Evolutionary conservation across 2,797 vertebrate species (phyloP).

Genomic region (Mormyrops attenuatus): DNA sequence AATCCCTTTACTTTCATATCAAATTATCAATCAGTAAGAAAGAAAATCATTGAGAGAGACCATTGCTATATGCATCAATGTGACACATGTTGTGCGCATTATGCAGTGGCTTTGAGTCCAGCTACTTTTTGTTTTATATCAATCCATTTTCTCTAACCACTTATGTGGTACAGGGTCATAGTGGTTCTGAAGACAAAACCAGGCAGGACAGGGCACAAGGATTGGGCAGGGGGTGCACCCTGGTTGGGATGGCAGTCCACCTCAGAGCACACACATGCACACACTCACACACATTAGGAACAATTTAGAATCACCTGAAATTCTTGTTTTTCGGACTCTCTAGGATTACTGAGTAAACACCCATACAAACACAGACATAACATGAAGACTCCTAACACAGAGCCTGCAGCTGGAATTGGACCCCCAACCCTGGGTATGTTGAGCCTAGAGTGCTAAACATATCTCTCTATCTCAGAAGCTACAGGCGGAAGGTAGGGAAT

Average conservation of each 20-base stretch:
- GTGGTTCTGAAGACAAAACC: not conserved
- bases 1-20: not conserved
- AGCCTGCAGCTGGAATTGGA: not conserved
- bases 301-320: not conserved
- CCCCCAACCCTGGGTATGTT: not conserved
- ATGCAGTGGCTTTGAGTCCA: not conserved
- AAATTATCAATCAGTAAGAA: slow-evolving; percentile 10
- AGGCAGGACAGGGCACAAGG: not conserved
- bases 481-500: not conserved
- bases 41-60: not conserved
- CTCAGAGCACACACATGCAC: not conserved
- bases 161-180: not conserved
- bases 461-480: not conserved
- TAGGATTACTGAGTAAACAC: not conserved
- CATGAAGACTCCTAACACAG: not conserved
- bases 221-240: not conserved
- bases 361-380: not conserved
- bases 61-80: not conserved
- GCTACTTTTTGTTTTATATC: not conserved
- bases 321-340: not conserved
- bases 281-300: not conserved
- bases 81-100: not conserved
- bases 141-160: not conserved
- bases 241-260: not conserved
- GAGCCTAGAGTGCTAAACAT: not conserved